These are phyloP conservation scores for Cossypha dichroa DNA, from an alignment of 2,797 vertebrate genomes.

Conservation along the genomic window DNA sequence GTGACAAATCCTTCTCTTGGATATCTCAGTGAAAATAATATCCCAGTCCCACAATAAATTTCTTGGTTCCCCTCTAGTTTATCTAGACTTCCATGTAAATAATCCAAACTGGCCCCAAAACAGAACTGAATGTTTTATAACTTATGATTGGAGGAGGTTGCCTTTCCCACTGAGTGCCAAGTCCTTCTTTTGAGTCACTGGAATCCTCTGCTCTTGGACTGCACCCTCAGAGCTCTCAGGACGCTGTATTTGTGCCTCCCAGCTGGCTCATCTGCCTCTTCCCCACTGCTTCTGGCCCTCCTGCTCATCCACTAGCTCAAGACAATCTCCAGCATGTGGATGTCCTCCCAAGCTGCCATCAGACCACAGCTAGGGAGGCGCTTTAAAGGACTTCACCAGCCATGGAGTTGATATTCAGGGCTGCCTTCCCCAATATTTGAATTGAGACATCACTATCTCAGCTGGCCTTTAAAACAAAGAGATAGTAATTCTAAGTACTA, in stretches of 20 bases:
- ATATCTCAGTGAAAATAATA: background rate
- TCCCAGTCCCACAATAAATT: background rate
- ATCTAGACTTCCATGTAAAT: background rate
- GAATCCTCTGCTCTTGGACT: background rate
- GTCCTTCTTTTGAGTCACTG: background rate
- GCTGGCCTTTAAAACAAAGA: background rate
- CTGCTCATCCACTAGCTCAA: background rate
- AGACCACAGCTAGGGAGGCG: background rate
- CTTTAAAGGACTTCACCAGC: background rate
- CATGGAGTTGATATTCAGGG: background rate
- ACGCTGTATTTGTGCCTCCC: background rate
- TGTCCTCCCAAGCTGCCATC: background rate
- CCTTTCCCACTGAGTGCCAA: background rate
- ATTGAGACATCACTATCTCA: background rate
- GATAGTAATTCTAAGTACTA: background rate
- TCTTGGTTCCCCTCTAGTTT: background rate
- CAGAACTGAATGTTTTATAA: background rate
- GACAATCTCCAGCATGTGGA: background rate
- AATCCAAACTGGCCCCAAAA: background rate
- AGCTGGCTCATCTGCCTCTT: background rate
- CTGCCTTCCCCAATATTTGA: background rate
- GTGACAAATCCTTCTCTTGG: background rate
- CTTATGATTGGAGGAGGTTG: background rate
- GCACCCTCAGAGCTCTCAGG: fast-evolving
- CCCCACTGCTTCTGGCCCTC: background rate